These are phyloP conservation scores for Danio rerio DNA, from an alignment of 2,113 vertebrate genomes.

Conservation along the genomic window DNA sequence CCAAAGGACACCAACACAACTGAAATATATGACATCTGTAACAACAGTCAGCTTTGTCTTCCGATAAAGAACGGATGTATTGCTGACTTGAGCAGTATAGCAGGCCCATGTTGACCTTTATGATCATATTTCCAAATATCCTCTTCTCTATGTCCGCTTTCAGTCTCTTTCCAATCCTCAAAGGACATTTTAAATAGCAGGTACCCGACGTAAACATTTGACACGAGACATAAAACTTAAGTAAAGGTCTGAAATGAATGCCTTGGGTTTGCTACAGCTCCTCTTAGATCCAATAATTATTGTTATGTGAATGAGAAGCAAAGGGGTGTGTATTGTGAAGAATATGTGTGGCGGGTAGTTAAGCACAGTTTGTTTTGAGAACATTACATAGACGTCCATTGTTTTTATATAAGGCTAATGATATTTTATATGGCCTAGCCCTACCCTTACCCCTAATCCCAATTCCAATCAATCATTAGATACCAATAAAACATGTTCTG, in stretches of 20 bases:
- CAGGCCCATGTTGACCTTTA: neutral
- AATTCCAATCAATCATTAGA: too few species aligned
- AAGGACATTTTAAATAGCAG: neutral
- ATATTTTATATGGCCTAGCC: too few species aligned
- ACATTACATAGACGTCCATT: too few species aligned
- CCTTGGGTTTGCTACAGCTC: too few species aligned
- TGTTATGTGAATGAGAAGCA: neutral
- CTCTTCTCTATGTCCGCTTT: neutral
- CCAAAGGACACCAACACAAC: neutral
- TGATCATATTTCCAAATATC: slow-evolving; percentile 13
- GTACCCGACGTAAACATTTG: neutral
- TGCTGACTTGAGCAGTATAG: neutral
- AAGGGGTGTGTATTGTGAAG: neutral
- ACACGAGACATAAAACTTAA: neutral
- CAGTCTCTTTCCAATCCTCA: neutral
- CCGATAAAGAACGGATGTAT: neutral
- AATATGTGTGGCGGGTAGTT: neutral
- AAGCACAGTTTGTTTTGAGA: too few species aligned
- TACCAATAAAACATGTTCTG: too few species aligned
- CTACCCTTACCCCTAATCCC: too few species aligned
- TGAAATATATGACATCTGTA: slow-evolving; percentile 6
- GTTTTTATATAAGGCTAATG: too few species aligned
- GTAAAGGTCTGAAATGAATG: neutral
- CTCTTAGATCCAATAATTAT: too few species aligned
- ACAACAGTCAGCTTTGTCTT: neutral